Conservation (phyloP, 30 jellyfish, hydroid and myxozoan genomes). For the Rhopilema esculentum region DNA sequence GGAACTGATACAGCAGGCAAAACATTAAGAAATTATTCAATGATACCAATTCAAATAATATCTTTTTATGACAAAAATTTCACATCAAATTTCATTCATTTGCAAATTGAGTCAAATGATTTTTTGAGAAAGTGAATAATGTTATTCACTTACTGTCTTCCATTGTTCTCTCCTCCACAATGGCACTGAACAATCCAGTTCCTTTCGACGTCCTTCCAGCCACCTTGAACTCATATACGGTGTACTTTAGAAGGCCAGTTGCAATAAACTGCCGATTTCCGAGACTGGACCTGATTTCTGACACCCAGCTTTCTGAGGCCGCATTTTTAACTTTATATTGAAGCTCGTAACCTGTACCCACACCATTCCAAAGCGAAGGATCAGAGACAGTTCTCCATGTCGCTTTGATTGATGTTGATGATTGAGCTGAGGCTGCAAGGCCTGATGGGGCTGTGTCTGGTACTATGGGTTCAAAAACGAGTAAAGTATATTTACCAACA, state of each 20-base stretch:
- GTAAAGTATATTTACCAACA: no score
- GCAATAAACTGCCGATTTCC: constrained; percentile 8
- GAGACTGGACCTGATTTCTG: not conserved
- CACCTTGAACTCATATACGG: constrained; percentile 38
- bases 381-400: constrained; percentile 28
- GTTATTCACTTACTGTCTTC: constrained; percentile 52
- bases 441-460: constrained; percentile 59
- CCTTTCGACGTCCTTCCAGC: constrained; percentile 68
- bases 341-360: constrained; percentile 38
- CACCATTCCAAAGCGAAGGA: constrained; percentile 25
- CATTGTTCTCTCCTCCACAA: constrained; percentile 58
- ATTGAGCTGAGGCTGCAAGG: not conserved
- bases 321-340: constrained; percentile 34
- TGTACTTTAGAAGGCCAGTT: constrained; percentile 17
- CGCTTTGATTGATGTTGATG: constrained; percentile 38
- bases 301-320: constrained; percentile 12
- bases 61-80: no score
- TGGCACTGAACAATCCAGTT: constrained; percentile 47
- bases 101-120: no score
- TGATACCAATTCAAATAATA: not conserved
- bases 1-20: constrained; percentile 24
- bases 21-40: not conserved
- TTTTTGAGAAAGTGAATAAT: not conserved
- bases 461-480: not conserved
- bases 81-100: no score